Conservation (phyloP, 2,113 vertebrate species). For the Bucco capensis region DNA sequence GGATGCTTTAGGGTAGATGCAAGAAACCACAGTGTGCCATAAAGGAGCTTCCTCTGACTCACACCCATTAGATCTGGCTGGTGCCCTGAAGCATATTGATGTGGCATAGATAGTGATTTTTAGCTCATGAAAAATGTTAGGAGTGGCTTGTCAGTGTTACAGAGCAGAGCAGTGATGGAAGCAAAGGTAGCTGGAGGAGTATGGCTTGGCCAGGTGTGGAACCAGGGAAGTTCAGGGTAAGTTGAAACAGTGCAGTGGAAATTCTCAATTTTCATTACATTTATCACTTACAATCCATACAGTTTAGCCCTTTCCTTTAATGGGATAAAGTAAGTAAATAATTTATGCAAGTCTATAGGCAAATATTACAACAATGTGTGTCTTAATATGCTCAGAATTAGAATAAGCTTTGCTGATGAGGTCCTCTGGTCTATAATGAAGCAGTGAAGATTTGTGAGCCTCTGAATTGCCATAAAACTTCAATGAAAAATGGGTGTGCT, state of each 20-base stretch:
- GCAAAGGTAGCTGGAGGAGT: neutral
- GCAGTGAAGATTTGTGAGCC: neutral
- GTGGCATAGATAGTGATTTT: neutral
- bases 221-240: neutral
- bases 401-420: slow-evolving; percentile 7
- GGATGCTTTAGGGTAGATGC: neutral
- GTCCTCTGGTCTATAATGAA: neutral
- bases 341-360: neutral
- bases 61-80: neutral
- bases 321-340: neutral
- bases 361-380: neutral
- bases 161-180: neutral
- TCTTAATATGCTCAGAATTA: slow-evolving; percentile 34
- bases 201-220: neutral
- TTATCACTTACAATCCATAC: neutral
- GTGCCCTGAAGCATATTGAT: neutral
- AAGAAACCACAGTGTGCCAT: neutral
- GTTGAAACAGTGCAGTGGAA: neutral
- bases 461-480: neutral
- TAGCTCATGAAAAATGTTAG: neutral
- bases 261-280: neutral
- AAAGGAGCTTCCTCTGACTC: neutral
- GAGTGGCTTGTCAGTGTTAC: neutral
- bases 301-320: neutral
- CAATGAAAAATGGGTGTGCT: neutral